Evolutionary conservation across 2,888 invertebrate species (phyloP), one percentile per base, ranked within the genome.

Genomic region (Himalopsyche tibetana): DNA sequence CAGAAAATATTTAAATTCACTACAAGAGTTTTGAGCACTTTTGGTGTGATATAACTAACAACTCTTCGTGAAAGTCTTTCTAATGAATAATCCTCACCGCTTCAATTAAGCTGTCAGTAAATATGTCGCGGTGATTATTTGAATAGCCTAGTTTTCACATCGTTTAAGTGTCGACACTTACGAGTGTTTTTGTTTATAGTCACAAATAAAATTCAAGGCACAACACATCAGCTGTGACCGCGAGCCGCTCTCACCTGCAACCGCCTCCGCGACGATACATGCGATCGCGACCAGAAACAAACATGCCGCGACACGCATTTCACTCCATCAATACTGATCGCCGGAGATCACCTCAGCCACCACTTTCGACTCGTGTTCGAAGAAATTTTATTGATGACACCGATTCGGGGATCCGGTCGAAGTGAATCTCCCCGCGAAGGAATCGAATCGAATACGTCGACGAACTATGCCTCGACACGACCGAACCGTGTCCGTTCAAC

Each of bases 401-500:
- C 74, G 74, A 38, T 74, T 74, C 38, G 74, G 74, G 74, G 74
- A 74, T 74, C 74, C 74, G 74, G 74, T 36, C 74, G 38, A 36
- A 51, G 51, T 15, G 15, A 51, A 15, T 51, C 74, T 12, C 11
- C 36, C 28, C 15, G 74, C 36, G 38, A 36, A 74, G 74, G 74
- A 74, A 74, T 74, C 74, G 74, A 36, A 74, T 74, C 28, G 74
- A 36, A 74, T 36, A 36, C 74, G 74, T 38, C 74, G 36, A 74
- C 74, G 36, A 74, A 74, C 74, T 36, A 36, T 74, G 74, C 15
- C 11, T 36, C 74, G 74, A 74, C 74, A 36, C 74, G 74, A 74
- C 74, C 12, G 74, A 74, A 74, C 74, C 15, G 74, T 74, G 74
- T 74, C 74, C 74, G 74, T 74, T 74, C 74, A 74, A 74, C 74